Evolutionary conservation across 1,140 invertebrate genomes (phyloP), one percentile per base, ranked within the genome.

Genomic region (Whitmania pigra): DNA sequence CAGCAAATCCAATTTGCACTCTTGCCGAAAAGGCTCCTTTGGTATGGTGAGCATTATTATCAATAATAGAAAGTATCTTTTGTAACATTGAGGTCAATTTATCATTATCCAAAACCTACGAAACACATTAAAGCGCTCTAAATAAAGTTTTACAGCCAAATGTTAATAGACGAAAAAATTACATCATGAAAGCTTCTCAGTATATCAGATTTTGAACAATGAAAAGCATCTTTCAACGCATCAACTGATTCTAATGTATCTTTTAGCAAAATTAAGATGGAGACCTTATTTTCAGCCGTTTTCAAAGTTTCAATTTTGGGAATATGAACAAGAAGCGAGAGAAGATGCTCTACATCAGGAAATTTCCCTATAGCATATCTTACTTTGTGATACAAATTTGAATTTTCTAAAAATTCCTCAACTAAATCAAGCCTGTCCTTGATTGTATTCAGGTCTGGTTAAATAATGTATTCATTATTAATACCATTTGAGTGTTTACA

Each of bases 1-100:
- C 88, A 43, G 91, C 90, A 82, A 91, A 92, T 78, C 89, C 90
- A 73, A 91, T 86, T 82, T 93, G 90, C 72, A 88, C 85, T 72
- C 84, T 85, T 78, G 86, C 85, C n/a, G 85, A 84, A 0, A 85
- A 80, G 69, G 85, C 86, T 1, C 89, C 89, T 79, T 87, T 87
- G n/a, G 87, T 84, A 31, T 86, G 87, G 76, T 85, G 86, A 4
- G 87, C 87, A 76, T 92, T 89, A 70, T 88, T 86, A 81, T 90
- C 86, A 69, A 95, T 86, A 0, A 90, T 84, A 69, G 84, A 82
- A 20, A 85, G 79, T 71, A 93, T 88, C 66, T 85, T 83, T 67
- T 86, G 79, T 36, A 85, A 80, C 75, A 93, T 88, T 73, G 18
- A 9, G 27, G 11, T 27, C 68, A 53, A 69, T 67, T 29, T 20